These are phyloP conservation scores for Hipparchia semele DNA, from an alignment of 2,888 invertebrate species.

Conservation along the genomic window DNA sequence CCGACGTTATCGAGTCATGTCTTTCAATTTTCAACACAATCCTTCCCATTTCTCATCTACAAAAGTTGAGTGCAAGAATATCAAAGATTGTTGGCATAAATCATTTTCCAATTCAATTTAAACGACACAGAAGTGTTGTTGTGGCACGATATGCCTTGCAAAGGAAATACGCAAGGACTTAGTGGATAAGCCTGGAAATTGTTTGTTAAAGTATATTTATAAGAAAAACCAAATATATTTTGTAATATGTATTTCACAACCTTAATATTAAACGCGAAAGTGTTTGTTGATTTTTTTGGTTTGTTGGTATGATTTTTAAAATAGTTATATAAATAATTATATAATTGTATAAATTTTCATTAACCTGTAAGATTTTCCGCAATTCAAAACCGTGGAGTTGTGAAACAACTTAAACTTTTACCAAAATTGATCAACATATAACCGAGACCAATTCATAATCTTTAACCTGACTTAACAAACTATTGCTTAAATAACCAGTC, in stretches of 20 bases:
- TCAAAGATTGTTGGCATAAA: slow-evolving; percentile 75
- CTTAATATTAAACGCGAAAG: too few species aligned
- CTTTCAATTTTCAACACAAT: slow-evolving; percentile 45
- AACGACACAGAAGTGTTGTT: slow-evolving; percentile 72
- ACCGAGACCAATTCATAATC: too few species aligned
- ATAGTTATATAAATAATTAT: background rate
- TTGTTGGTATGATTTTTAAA: too few species aligned
- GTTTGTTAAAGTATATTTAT: background rate
- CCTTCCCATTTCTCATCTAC: slow-evolving; percentile 67
- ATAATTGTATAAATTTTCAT: background rate
- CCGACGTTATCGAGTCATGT: slow-evolving; percentile 9
- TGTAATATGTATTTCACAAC: too few species aligned
- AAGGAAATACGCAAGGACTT: slow-evolving; percentile 36
- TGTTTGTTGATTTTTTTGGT: too few species aligned
- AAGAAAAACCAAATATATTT: background rate
- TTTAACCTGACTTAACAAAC: too few species aligned
- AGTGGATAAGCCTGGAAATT: background rate
- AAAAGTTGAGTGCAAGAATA: slow-evolving; percentile 68
- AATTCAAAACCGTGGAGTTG: too few species aligned
- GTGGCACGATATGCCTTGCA: slow-evolving; percentile 45
- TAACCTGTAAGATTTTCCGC: too few species aligned
- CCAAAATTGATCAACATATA: background rate
- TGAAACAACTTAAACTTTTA: too few species aligned
- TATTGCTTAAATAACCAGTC: too few species aligned
- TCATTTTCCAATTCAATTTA: slow-evolving; percentile 81